phyloP scores from a whole-genome alignment of 2,888 invertebrate genomes.

The Heliconius sara region DNA sequence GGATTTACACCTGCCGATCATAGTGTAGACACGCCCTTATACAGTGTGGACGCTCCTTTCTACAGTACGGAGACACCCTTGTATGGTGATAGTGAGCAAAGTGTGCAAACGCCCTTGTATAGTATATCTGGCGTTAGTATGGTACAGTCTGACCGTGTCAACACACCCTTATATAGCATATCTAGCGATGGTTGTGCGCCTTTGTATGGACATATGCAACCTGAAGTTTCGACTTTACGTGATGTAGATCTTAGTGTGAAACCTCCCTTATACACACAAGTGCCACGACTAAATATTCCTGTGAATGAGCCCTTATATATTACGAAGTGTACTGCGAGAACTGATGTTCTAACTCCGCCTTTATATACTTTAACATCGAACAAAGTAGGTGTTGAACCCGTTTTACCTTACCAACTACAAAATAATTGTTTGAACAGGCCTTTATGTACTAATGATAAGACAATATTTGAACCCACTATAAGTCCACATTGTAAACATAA shows the following conservation, averaged over 20 bases:
- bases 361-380: neutral
- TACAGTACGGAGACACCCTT: neutral
- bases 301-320: constrained; percentile 1
- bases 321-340: neutral
- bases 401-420: neutral
- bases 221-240: neutral
- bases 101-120: neutral
- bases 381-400: neutral
- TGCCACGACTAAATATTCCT: neutral
- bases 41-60: constrained; percentile 3
- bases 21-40: constrained; percentile 25
- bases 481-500: constrained; percentile 15
- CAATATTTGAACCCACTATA: constrained; percentile 1
- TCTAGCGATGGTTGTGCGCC: neutral
- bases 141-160: neutral
- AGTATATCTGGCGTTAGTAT: neutral
- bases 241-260: constrained; percentile 8
- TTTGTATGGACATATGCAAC: neutral
- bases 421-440: neutral
- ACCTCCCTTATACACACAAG: constrained; percentile 6
- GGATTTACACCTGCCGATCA: constrained; percentile 45
- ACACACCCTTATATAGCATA: constrained; percentile 1
- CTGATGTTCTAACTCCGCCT: neutral
- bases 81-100: neutral
- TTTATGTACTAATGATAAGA: neutral